These are phyloP conservation scores for Drosophila willistoni DNA, from an alignment of 1,140 invertebrate genomes.

Conservation along the genomic window DNA sequence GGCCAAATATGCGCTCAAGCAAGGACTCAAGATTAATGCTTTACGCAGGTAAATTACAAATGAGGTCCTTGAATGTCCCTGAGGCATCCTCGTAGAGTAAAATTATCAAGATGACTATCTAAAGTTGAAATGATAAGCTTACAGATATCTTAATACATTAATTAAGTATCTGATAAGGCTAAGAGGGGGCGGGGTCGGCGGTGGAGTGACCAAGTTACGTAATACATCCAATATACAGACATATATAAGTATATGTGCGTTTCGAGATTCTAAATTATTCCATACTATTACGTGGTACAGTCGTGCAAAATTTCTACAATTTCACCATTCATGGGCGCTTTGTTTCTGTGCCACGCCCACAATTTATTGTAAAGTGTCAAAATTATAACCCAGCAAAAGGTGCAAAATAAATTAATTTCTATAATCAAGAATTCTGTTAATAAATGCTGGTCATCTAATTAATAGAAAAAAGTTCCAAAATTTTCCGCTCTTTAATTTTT, in stretches of 20 bases:
- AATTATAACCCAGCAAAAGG: background rate
- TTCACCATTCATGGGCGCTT: background rate
- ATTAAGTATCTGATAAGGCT: background rate
- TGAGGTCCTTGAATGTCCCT: background rate
- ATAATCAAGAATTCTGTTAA: background rate
- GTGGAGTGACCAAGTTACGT: background rate
- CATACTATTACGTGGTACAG: background rate
- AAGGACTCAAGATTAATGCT: slow-evolving; percentile 16
- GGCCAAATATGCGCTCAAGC: slow-evolving; percentile 38
- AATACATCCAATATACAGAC: background rate
- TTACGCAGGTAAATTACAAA: slow-evolving; percentile 49
- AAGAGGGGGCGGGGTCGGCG: background rate
- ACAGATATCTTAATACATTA: background rate
- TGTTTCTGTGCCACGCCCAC: background rate
- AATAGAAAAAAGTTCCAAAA: background rate
- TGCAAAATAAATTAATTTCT: background rate
- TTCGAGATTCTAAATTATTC: background rate
- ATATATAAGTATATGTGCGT: background rate
- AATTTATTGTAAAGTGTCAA: background rate
- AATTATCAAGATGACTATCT: background rate
- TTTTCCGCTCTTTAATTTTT: background rate
- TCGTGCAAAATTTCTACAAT: background rate
- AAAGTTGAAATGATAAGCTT: background rate
- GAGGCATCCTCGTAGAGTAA: background rate
- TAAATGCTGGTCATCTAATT: background rate